Evolutionary conservation across 2,888 invertebrate species (phyloP).

Genomic region (Rhagophthalmus giganteus): DNA sequence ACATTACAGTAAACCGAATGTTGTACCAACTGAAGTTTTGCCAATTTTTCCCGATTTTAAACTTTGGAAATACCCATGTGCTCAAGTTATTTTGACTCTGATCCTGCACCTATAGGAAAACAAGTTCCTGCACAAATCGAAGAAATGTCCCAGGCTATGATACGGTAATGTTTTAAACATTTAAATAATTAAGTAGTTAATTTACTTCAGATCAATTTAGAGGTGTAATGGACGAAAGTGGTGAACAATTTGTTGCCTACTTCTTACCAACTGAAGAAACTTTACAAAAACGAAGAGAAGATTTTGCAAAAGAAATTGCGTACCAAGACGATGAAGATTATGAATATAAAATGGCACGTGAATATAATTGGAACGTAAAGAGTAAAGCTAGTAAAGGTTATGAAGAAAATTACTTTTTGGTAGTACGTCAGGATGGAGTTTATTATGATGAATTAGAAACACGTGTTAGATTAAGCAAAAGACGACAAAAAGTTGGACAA

Average conservation of each 20-base stretch:
- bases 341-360: constrained; percentile 95
- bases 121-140: constrained; percentile 87
- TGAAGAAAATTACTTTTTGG: constrained; percentile 96
- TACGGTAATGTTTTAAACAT: constrained; percentile 64
- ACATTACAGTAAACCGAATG: constrained; percentile 96
- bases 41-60: constrained; percentile 94
- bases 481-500: constrained; percentile 76
- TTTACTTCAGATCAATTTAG: too few species aligned
- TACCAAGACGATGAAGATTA: constrained; percentile 92
- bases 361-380: constrained; percentile 99
- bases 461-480: constrained; percentile 89
- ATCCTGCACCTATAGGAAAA: constrained; percentile 90
- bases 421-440: constrained; percentile 85
- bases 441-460: constrained; percentile 96
- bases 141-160: constrained; percentile 99
- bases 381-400: constrained; percentile 68
- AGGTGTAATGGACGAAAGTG: constrained; percentile 99
- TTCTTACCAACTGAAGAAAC: constrained; percentile 96
- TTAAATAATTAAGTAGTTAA: too few species aligned
- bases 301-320: constrained; percentile 72
- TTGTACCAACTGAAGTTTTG: constrained; percentile 85
- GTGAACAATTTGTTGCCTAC: constrained; percentile 98
- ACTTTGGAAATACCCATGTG: constrained; percentile 97
- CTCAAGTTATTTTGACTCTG: constrained; percentile 98
- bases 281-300: constrained; percentile 82